A percentile compares a stretch with the other conserved stretches of the same genome.
Evolutionary conservation across 2,888 invertebrate genomes (phyloP).

Genomic region (Sisyra nigra): DNA sequence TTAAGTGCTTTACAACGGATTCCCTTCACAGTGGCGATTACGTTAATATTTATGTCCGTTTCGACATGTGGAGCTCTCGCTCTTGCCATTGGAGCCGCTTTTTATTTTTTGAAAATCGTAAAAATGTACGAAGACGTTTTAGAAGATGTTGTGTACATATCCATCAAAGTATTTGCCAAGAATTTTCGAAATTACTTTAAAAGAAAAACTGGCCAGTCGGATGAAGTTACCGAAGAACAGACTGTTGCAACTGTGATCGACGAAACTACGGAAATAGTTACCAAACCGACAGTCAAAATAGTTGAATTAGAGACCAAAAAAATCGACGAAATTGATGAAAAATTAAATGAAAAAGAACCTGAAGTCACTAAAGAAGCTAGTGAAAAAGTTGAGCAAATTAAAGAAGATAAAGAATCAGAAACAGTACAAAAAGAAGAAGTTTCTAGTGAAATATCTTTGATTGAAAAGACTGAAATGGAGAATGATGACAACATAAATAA

Average conservation of each 20-base stretch:
- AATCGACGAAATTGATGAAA: constrained; percentile 5
- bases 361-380: constrained; percentile 1
- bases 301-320: constrained; percentile 7
- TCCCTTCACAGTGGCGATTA: constrained; percentile 47
- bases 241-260: constrained; percentile 4
- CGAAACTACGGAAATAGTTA: constrained; percentile 5
- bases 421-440: constrained; percentile 8
- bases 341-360: constrained; percentile 4
- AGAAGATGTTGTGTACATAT: constrained; percentile 40
- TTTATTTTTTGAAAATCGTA: constrained; percentile 55
- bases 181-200: constrained; percentile 13
- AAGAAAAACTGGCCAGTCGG: constrained; percentile 11
- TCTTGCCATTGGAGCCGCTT: constrained; percentile 42
- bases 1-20: constrained; percentile 48
- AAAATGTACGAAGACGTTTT: constrained; percentile 62
- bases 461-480: constrained; percentile 8
- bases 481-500: constrained; percentile 14
- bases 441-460: constrained; percentile 13
- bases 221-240: constrained; percentile 11
- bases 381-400: no score
- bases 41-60: constrained; percentile 43
- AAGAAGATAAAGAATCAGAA: constrained; percentile 4
- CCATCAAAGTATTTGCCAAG: constrained; percentile 23
- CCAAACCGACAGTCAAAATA: not conserved
- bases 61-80: constrained; percentile 61